Percentiles rank a stretch among this genome's conserved stretches.
Conservation (phyloP, 1,140 invertebrate genomes). For the Alviniconcha marisindica region DNA sequence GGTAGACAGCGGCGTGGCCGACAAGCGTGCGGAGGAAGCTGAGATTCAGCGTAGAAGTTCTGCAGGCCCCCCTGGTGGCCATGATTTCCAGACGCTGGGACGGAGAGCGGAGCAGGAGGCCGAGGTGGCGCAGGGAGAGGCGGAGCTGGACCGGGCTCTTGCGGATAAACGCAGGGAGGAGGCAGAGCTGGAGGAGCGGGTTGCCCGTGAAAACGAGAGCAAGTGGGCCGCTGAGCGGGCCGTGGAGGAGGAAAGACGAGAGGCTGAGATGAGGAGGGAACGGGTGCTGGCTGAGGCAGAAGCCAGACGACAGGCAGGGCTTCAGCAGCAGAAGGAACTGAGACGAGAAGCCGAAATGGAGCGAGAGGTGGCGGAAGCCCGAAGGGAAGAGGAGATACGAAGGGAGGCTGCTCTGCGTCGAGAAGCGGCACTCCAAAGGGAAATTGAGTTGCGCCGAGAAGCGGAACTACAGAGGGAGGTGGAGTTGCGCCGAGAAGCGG, state of each 20-base stretch:
- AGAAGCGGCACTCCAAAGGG: neutral
- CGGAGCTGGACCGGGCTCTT: neutral
- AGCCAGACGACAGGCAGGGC: neutral
- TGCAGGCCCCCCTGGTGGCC: too few relatives aligned
- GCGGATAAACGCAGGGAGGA: slow-evolving; percentile 16
- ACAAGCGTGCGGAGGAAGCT: neutral
- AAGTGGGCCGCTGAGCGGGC: neutral
- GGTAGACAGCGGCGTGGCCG: neutral
- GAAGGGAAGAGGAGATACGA: neutral
- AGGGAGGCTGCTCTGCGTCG: neutral
- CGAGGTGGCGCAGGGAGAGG: slow-evolving; percentile 5
- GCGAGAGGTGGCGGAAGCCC: neutral
- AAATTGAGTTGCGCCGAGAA: neutral
- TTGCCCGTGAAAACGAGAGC: neutral
- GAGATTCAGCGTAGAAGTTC: neutral
- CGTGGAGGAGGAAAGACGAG: neutral
- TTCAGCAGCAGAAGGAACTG: neutral
- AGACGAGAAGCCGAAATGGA: neutral
- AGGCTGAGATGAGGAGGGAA: neutral
- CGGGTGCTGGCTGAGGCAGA: neutral
- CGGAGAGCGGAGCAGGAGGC: neutral
- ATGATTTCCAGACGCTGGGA: too few relatives aligned
- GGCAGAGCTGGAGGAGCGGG: neutral
- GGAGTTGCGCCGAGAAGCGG: neutral
- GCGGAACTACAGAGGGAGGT: neutral